Base-by-base conservation (phyloP, 2,888 invertebrate genomes). In the Mellilla xanthometata region DNA sequence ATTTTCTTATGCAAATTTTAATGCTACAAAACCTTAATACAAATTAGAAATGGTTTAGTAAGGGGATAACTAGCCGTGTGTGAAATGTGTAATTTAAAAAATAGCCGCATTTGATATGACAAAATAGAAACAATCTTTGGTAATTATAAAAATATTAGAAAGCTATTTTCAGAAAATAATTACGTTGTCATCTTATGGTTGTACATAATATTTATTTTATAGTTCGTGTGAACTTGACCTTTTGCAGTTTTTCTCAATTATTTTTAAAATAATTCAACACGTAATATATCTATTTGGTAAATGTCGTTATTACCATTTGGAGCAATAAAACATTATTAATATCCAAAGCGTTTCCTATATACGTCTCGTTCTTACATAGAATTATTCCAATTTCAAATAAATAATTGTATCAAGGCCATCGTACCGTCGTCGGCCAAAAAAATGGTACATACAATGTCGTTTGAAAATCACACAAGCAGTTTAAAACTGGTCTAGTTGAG, bases 281-380 rank as follows among this genome's bases (percentile, higher is more conserved):
- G 29, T 33, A 39, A 45, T 27, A 40, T 27, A 30, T 40, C 27
- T 23, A 45, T 50, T 19, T n/a, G n/a, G n/a, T n/a, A 26, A 30
- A 49, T 13, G 42, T 35, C 46, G 49, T 50, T 47, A 42, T 31
- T 38, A 34, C 39, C 39, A 52, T 46, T 36, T 39, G 39, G 35
- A 24, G 47, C 29, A 45, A 53, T 53, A 54, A 56, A 49, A 54
- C 54, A 58, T 61, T 61, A 63, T 65, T 68, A n/a, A 56, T 63
- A 59, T 23, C 53, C 58, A 39, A 56, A 50, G 40, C 51, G 65
- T 53, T 82, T 80, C 81, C 81, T 79, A 68, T 61, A 31, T 52
- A 55, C 58, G 26, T 76, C 72, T 68, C 68, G 49, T 45, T 79
- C 56, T 49, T 12, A 29, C 30, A 29, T 42, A 56, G 30, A 40